Evolutionary conservation across 1,140 invertebrate genomes (phyloP), one percentile per base, ranked within the genome.

Genomic region (Glomeris maerens): DNA sequence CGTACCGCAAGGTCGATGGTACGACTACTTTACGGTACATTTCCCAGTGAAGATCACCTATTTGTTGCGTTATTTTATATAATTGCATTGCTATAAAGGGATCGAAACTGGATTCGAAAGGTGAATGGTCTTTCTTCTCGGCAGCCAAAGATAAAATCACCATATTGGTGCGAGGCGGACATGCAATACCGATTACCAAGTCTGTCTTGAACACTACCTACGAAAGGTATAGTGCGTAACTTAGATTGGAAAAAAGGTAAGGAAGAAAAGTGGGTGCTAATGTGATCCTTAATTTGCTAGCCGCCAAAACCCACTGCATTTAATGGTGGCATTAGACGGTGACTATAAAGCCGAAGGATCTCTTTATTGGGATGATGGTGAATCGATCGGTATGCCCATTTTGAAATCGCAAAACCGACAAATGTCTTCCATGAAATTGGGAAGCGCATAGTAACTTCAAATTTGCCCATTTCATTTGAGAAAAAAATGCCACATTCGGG

Each of bases 1-100:
- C 44, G 29, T 60, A 2, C 58, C 58, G 1, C 28, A 45, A 10
- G 57, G 58, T n/a, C 27, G 22, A 10, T 60, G 58, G 58, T 60
- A 57, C 41, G 58, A 60, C 41, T 57, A 52, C 47, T 51, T 50
- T 23, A 45, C 20, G 27, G 49, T 50, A 14, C 47, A 45, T 52
- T 62, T 54, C n/a, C n/a, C n/a, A n/a, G n/a, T n/a, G n/a, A n/a
- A n/a, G n/a, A n/a, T n/a, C n/a, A n/a, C n/a, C n/a, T 27, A 27
- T 46, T 46, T 46, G 22, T 46, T 17, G 17, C 4, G 31, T 10
- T 36, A 36, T 13, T 36, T 36, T 36, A n/a, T 36, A n/a, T 36
- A 10, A 36, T 36, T 36, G 31, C n/a, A n/a, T 36, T n/a, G 10
- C 29, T 46, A n/a, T 46, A 14, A 23, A 48, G 47, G 47, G 47